Conservation (phyloP, 2,888 invertebrate genomes). For the Drosophila subsilvestris region DNA sequence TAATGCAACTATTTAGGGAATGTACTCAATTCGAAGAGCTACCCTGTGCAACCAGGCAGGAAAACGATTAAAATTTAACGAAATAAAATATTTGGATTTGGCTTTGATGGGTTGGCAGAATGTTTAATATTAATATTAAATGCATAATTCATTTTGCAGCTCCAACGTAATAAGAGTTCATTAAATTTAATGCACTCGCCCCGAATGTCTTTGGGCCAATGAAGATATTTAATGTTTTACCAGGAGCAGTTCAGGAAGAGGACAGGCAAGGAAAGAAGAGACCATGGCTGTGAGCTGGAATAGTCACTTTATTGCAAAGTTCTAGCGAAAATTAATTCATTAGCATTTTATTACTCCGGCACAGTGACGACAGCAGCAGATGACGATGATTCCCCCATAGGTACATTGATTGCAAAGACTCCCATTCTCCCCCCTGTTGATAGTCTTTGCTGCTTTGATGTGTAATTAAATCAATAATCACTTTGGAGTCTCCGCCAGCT, state of each 20-base stretch:
- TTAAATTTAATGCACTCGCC: slow-evolving; percentile 56
- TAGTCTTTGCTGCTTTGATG: slow-evolving; percentile 66
- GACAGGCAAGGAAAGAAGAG: background rate
- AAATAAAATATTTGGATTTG: slow-evolving; percentile 45
- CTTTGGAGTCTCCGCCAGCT: slow-evolving; percentile 41
- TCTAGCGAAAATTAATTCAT: slow-evolving; percentile 74
- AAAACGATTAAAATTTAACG: slow-evolving; percentile 44
- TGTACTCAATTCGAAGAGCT: slow-evolving; percentile 33
- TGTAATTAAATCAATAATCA: slow-evolving; percentile 79
- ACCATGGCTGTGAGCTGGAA: background rate
- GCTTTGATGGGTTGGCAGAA: slow-evolving; percentile 38
- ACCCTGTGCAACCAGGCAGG: slow-evolving; percentile 19
- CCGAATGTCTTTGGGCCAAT: slow-evolving; percentile 35
- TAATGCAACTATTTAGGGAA: slow-evolving; percentile 50
- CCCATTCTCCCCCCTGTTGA: background rate
- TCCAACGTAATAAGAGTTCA: slow-evolving; percentile 58
- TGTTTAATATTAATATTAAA: slow-evolving; percentile 53
- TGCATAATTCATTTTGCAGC: slow-evolving; percentile 53
- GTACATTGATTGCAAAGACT: slow-evolving; percentile 7
- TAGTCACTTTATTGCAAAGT: slow-evolving; percentile 57
- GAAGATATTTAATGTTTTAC: slow-evolving; percentile 22
- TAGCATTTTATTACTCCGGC: slow-evolving; percentile 73
- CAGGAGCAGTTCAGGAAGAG: slow-evolving; percentile 11
- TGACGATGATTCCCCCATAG: slow-evolving; percentile 25
- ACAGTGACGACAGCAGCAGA: slow-evolving; percentile 37